phyloP scores from a whole-genome alignment of 1,140 invertebrate genomes.

The Drosophila littoralis region DNA sequence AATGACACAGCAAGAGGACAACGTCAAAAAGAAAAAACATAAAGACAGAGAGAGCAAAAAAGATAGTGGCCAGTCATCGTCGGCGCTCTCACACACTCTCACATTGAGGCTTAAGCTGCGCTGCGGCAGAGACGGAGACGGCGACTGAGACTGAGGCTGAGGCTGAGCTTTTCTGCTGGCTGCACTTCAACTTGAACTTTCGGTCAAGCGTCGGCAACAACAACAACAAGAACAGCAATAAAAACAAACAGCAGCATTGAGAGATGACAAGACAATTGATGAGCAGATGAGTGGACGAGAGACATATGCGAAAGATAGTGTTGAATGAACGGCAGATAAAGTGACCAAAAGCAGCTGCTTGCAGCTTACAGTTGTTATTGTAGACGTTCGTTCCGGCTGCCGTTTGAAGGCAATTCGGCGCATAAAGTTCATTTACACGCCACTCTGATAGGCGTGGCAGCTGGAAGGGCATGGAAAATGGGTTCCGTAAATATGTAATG shows the following conservation, averaged over 20 bases:
- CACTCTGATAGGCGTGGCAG: neutral
- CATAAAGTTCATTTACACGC: slow-evolving; percentile 26
- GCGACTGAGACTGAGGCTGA: slow-evolving; percentile 25
- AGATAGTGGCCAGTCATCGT: slow-evolving; percentile 10
- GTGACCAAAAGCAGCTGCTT: slow-evolving; percentile 42
- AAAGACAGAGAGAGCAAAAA: slow-evolving; percentile 4
- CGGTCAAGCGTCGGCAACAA: slow-evolving; percentile 35
- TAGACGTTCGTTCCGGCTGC: neutral
- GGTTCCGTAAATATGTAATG: neutral
- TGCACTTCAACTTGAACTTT: slow-evolving; percentile 79
- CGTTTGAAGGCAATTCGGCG: slow-evolving; percentile 25
- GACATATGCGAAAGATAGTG: slow-evolving; percentile 22
- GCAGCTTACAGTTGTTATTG: neutral
- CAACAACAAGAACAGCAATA: slow-evolving; percentile 16
- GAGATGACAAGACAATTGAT: slow-evolving; percentile 79
- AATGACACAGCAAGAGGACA: slow-evolving; percentile 56
- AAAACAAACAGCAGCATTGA: slow-evolving; percentile 26
- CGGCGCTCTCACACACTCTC: neutral
- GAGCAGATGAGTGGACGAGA: slow-evolving; percentile 43
- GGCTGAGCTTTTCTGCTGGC: slow-evolving; percentile 56
- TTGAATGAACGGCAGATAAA: slow-evolving; percentile 48
- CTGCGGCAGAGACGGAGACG: neutral
- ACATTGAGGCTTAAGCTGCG: slow-evolving; percentile 8
- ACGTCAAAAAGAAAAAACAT: neutral
- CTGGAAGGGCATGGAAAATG: neutral